Base-by-base conservation (phyloP, 2,888 invertebrate genomes). In the Cheilosia pagana region DNA sequence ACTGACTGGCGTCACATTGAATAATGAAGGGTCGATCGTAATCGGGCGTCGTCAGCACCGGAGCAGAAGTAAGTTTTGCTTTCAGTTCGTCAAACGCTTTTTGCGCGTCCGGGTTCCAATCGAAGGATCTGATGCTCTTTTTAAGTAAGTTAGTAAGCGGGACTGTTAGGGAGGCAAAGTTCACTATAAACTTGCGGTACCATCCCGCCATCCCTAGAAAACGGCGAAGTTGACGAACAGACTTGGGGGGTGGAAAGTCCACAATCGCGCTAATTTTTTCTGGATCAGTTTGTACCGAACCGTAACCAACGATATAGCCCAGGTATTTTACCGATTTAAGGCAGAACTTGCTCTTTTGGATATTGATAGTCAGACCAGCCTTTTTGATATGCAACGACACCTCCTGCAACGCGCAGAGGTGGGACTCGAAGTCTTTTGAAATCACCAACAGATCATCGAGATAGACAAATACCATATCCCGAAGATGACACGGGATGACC, bases 61-160 rank as follows among this genome's bases (percentile, higher is more conserved):
- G 71, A 1, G 70, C 55, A 0, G 57, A 71, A 16, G 71, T 78
- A n/a, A 77, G 28, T 23, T 16, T 31, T 5, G 7, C 5, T 57
- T 78, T 78, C 1, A 78, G 21, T 12, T 23, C 21, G 1, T 70
- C 43, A 25, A 72, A 72, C 2, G 72, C 60, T 19, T 35, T n/a
- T n/a, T 31, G 60, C 35, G 23, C 31, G 10, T 60, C n/a, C 10
- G 5, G 6, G 7, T 43, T 14, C 21, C 65, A 23, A 8, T 8
- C 28, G 41, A 60, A 39, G 12, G 21, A 55, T n/a, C 21, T 52
- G n/a, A n/a, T 74, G 1, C 41, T n/a, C 6, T n/a, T n/a, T n/a
- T n/a, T 41, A 1, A 41, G 5, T 4, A 41, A n/a, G 4, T 31
- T 31, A 1, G 31, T 41, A 41, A 41, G 41, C 1, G 41, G n/a